Conservation (phyloP, 2,113 vertebrate species). For the Micromys minutus region DNA sequence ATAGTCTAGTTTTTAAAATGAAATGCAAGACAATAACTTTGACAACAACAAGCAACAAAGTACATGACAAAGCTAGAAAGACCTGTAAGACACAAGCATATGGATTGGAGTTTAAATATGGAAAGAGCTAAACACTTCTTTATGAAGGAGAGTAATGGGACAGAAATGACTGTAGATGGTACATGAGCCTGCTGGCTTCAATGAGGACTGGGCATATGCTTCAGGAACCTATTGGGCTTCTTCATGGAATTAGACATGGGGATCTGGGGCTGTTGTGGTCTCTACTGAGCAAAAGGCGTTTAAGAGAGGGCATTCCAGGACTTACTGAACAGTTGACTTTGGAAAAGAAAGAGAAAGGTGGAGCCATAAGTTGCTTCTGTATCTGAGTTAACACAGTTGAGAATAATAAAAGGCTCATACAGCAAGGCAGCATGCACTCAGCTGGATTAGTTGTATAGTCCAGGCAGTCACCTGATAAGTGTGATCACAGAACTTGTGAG, state of each 20-base stretch:
- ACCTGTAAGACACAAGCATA: background rate
- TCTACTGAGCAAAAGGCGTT: background rate
- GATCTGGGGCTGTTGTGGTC: background rate
- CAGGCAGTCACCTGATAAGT: background rate
- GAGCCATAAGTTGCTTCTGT: background rate
- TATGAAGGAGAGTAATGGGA: background rate
- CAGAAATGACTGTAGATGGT: background rate
- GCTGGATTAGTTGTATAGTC: background rate
- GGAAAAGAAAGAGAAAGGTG: background rate
- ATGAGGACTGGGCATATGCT: background rate
- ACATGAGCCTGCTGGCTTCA: background rate
- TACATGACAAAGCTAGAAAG: background rate
- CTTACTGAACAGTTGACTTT: background rate
- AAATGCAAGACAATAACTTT: background rate
- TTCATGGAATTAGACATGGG: background rate
- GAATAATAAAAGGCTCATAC: background rate
- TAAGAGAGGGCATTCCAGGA: background rate
- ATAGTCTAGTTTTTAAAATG: conserved; percentile 13
- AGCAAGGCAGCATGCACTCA: background rate
- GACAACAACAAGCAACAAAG: background rate
- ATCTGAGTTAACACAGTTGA: background rate
- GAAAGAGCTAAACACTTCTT: background rate
- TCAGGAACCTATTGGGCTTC: background rate
- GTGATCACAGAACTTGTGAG: background rate
- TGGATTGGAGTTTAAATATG: conserved; percentile 10